Evolutionary conservation across 2,113 vertebrate species (phyloP).

Genomic region (Silurus glanis): DNA sequence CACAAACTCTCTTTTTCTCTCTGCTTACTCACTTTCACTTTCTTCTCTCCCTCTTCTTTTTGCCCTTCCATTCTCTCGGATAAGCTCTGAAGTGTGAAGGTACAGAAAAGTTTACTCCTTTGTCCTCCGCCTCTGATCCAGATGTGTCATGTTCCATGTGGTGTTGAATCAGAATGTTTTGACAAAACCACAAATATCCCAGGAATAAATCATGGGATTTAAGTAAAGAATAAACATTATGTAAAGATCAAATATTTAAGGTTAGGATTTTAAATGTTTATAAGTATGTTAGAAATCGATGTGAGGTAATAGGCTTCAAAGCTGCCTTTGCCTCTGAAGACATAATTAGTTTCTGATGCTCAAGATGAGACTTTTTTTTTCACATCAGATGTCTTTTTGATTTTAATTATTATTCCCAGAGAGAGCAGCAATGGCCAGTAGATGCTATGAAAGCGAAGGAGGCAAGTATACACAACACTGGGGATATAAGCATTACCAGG

Average conservation of each 20-base stretch:
- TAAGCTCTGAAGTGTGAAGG: constrained; percentile 24
- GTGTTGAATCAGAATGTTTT: constrained; percentile 40
- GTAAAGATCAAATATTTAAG: neutral
- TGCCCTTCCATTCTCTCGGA: constrained; percentile 40
- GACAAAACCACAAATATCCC: constrained; percentile 42
- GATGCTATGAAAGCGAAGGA: constrained; percentile 28
- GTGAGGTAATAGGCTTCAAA: constrained; percentile 43
- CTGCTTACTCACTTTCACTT: constrained; percentile 39
- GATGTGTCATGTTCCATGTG: constrained; percentile 32
- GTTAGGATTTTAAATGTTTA: constrained; percentile 26
- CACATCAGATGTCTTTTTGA: constrained; percentile 26
- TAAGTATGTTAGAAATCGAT: constrained; percentile 31
- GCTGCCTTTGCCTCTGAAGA: constrained; percentile 40
- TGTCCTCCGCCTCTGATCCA: constrained; percentile 31
- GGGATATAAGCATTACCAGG: constrained; percentile 36
- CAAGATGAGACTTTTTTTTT: constrained; percentile 43
- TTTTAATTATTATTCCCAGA: constrained; percentile 48
- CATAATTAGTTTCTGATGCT: constrained; percentile 38
- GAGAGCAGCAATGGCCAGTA: constrained; percentile 27
- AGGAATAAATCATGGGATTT: constrained; percentile 15
- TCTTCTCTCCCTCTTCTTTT: constrained; percentile 34
- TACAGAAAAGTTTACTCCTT: neutral
- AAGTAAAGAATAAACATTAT: constrained; percentile 11
- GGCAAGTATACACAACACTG: constrained; percentile 33
- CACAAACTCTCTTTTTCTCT: neutral